Conservation (phyloP, 1,140 invertebrate genomes). For the Dermatophagoides farinae region DNA sequence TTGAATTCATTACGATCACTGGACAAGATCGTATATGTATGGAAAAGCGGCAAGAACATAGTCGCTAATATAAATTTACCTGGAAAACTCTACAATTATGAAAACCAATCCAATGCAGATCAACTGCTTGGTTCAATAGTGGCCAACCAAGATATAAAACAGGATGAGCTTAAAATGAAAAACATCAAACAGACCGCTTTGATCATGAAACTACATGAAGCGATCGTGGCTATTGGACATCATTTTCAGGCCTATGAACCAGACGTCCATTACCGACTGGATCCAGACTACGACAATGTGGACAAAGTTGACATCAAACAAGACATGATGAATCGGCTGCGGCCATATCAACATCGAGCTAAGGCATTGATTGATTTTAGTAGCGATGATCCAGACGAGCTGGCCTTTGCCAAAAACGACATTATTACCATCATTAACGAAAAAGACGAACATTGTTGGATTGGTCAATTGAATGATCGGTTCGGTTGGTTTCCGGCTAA, state of each 20-base stretch:
- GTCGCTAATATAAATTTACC: neutral
- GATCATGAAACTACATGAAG: constrained; percentile 83
- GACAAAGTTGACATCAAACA: constrained; percentile 7
- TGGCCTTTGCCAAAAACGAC: constrained; percentile 94
- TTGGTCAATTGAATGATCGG: constrained; percentile 90
- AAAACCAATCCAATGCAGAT: neutral
- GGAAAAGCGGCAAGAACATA: neutral
- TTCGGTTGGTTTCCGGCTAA: constrained; percentile 98
- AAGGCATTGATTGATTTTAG: constrained; percentile 95
- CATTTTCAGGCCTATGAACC: constrained; percentile 26
- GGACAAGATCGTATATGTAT: neutral
- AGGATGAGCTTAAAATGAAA: constrained; percentile 54
- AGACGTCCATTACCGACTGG: constrained; percentile 22
- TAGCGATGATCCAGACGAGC: constrained; percentile 89
- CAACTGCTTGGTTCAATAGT: neutral
- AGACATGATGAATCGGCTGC: constrained; percentile 22
- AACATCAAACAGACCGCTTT: constrained; percentile 93
- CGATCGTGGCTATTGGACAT: constrained; percentile 42
- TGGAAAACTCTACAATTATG: neutral
- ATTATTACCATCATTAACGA: constrained; percentile 93
- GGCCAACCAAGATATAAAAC: constrained; percentile 9
- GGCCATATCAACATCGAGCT: constrained; percentile 48
- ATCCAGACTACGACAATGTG: constrained; percentile 5
- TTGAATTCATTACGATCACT: constrained; percentile 50
- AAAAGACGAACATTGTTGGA: constrained; percentile 98